Percentiles rank a stretch among this genome's conserved stretches.
These are phyloP conservation scores for Coregonus ussuriensis DNA, from an alignment of 2,797 vertebrate genomes.

Conservation along the genomic window DNA sequence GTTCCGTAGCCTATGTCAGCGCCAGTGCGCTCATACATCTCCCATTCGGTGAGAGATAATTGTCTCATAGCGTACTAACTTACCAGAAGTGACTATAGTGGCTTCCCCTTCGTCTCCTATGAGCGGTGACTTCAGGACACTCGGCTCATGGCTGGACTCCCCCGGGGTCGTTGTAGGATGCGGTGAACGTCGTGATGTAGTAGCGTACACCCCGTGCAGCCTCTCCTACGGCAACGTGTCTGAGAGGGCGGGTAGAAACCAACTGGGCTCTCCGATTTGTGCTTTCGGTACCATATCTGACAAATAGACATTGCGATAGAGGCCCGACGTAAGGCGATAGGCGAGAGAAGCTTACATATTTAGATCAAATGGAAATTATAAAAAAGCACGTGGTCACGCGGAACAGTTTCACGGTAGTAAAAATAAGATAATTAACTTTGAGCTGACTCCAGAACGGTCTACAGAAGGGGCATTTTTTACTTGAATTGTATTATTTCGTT, in stretches of 20 bases:
- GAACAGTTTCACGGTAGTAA: constrained; percentile 16
- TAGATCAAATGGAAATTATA: constrained; percentile 44
- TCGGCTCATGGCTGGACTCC: not conserved
- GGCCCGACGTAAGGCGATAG: constrained; percentile 35
- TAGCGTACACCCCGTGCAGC: constrained; percentile 56
- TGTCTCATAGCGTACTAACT: not conserved
- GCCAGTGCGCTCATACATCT: no score
- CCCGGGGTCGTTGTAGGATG: constrained; percentile 27
- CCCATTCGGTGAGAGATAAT: no score
- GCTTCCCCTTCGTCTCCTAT: constrained; percentile 21
- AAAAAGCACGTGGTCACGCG: constrained; percentile 41
- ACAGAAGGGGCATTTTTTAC: not conserved
- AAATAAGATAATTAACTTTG: constrained; percentile 11
- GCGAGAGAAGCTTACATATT: constrained; percentile 40
- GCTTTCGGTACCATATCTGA: constrained; percentile 32
- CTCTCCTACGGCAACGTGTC: constrained; percentile 69
- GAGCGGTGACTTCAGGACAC: constrained; percentile 26
- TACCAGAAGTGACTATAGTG: constrained; percentile 19
- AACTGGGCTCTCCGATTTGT: constrained; percentile 27
- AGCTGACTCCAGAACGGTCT: not conserved
- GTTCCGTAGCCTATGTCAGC: not conserved
- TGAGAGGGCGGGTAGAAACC: constrained; percentile 43
- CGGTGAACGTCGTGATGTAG: constrained; percentile 31
- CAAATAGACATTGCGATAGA: constrained; percentile 38
- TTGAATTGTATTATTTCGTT: not conserved